phyloP scores from a whole-genome alignment of 2,113 vertebrate species.

The Colistium nudipinnis region DNA sequence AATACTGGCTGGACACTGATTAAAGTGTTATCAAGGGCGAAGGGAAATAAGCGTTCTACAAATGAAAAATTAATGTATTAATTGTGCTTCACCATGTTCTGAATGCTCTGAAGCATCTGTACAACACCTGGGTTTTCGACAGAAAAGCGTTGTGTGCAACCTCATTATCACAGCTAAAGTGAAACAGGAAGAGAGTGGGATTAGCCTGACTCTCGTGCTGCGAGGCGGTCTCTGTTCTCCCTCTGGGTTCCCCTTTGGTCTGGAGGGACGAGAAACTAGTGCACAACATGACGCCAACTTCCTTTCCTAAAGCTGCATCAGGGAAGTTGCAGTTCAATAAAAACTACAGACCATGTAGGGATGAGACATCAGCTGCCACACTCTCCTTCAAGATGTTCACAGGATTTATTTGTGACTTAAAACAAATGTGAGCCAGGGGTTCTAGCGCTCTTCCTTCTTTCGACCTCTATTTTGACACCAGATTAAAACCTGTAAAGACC shows the following conservation, averaged over 20 bases:
- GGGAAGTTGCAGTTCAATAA: background rate
- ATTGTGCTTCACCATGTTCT: constrained; percentile 48
- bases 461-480: no score
- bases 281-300: constrained; percentile 18
- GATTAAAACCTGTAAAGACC: no score
- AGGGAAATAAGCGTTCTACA: constrained; percentile 12
- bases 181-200: constrained; percentile 70
- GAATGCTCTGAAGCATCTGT: constrained; percentile 69
- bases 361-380: background rate
- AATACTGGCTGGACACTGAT: constrained; percentile 5
- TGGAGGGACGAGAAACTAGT: constrained; percentile 58
- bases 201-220: constrained; percentile 47
- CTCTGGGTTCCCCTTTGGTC: constrained; percentile 64
- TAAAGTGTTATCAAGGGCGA: background rate
- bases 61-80: constrained; percentile 11
- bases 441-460: no score
- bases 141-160: constrained; percentile 48
- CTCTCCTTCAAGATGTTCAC: background rate
- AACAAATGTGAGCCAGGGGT: background rate
- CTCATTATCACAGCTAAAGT: constrained; percentile 60
- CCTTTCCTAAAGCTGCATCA: constrained; percentile 6
- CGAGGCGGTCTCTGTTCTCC: constrained; percentile 67
- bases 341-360: background rate
- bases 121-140: constrained; percentile 59
- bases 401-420: background rate